These are phyloP conservation scores for Lithobius niger DNA, from an alignment of 1,140 invertebrate genomes.

Conservation along the genomic window DNA sequence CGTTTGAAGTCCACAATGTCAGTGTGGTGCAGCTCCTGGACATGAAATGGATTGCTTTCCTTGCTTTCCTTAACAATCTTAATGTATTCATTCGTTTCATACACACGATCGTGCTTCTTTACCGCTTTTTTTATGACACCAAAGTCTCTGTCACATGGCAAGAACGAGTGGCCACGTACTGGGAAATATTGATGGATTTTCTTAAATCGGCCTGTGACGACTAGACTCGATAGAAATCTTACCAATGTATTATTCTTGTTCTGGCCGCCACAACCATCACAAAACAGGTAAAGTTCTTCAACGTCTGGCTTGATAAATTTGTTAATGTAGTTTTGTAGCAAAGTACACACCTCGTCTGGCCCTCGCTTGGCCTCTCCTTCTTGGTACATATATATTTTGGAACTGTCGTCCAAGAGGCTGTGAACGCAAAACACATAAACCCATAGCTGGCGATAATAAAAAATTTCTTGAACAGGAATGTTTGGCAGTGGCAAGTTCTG, in stretches of 20 bases:
- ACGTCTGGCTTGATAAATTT: not conserved
- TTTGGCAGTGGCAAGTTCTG: conserved; percentile 19
- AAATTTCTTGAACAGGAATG: conserved; percentile 20
- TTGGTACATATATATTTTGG: conserved; percentile 20
- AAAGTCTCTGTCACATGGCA: conserved; percentile 18
- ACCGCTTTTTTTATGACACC: conserved; percentile 11
- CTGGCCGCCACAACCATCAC: conserved; percentile 14
- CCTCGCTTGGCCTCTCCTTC: conserved; percentile 20
- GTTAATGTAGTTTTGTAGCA: conserved; percentile 16
- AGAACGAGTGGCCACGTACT: conserved; percentile 13
- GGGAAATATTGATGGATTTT: conserved; percentile 15
- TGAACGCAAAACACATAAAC: conserved; percentile 18
- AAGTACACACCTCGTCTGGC: conserved; percentile 20
- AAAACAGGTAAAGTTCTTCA: conserved; percentile 12
- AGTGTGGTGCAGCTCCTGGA: not conserved
- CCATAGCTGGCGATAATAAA: conserved; percentile 22
- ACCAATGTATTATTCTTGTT: conserved; percentile 14
- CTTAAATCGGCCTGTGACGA: conserved; percentile 6
- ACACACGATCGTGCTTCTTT: conserved; percentile 10
- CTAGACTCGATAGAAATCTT: conserved; percentile 11
- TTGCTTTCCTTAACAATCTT: not conserved
- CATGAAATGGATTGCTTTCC: not conserved
- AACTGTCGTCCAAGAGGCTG: conserved; percentile 17
- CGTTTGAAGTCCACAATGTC: not conserved
- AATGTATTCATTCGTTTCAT: not conserved